These are phyloP conservation scores for Pteropus rufus DNA, from an alignment of 2,797 vertebrate genomes.

Conservation along the genomic window DNA sequence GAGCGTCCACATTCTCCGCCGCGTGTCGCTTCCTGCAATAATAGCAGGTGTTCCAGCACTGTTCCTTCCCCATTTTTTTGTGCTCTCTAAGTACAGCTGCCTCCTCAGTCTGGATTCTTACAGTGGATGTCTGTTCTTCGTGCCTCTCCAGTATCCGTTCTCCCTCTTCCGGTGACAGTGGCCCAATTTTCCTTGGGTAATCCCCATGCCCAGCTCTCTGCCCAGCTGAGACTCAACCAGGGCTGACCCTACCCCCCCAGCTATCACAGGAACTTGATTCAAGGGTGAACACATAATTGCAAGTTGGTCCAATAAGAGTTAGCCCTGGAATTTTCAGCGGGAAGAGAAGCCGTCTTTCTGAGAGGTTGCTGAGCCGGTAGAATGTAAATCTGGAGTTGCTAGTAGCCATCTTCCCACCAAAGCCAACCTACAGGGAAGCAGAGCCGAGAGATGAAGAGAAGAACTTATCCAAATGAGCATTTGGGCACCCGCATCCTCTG, in stretches of 20 bases:
- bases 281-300: neutral
- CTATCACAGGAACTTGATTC: neutral
- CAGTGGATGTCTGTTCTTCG: accelerated
- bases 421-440: neutral
- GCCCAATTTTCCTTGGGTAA: neutral
- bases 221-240: neutral
- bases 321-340: neutral
- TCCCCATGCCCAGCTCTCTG: neutral
- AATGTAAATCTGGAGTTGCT: neutral
- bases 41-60: neutral
- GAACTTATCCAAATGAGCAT: accelerated
- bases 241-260: accelerated
- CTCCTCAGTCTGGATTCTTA: too few relatives aligned
- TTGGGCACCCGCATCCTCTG: neutral
- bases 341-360: neutral
- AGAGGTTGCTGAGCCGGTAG: neutral
- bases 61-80: too few relatives aligned
- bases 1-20: too few relatives aligned
- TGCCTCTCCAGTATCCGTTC: neutral
- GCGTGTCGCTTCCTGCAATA: too few relatives aligned
- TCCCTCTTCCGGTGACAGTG: neutral
- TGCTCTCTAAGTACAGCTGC: accelerated
- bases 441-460: neutral
- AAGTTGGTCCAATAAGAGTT: neutral
- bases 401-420: neutral